These are phyloP conservation scores for Chaenodraco wilsoni DNA, from an alignment of 2,797 vertebrate genomes.

Conservation along the genomic window DNA sequence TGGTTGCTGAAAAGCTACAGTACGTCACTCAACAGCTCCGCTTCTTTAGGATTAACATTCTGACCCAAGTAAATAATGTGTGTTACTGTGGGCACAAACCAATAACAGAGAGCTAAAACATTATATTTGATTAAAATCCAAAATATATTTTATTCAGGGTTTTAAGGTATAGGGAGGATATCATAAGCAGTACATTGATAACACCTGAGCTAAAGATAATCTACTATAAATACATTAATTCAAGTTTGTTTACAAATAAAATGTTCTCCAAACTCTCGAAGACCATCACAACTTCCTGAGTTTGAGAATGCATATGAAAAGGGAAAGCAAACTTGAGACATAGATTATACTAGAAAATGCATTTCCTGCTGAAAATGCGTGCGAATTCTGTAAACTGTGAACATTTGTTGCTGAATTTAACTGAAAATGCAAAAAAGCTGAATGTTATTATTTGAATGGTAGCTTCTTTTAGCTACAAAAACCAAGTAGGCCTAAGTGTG, in stretches of 20 bases:
- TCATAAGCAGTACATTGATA: not conserved
- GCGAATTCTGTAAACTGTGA: too few species aligned
- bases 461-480: too few species aligned
- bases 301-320: too few species aligned
- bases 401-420: too few species aligned
- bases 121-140: not conserved
- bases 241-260: not conserved
- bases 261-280: not conserved
- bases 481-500: too few species aligned
- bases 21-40: not conserved
- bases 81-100: not conserved
- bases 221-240: not conserved
- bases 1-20: not conserved
- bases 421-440: too few species aligned
- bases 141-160: too few species aligned
- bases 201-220: not conserved
- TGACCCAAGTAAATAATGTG: conserved; percentile 6
- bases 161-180: not conserved
- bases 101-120: conserved; percentile 1
- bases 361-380: too few species aligned
- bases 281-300: too few species aligned
- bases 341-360: too few species aligned
- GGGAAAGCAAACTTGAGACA: too few species aligned
- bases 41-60: not conserved
- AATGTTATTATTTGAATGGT: too few species aligned